Evolutionary conservation across 1,140 invertebrate genomes (phyloP).

Genomic region (Cydia pomonella): DNA sequence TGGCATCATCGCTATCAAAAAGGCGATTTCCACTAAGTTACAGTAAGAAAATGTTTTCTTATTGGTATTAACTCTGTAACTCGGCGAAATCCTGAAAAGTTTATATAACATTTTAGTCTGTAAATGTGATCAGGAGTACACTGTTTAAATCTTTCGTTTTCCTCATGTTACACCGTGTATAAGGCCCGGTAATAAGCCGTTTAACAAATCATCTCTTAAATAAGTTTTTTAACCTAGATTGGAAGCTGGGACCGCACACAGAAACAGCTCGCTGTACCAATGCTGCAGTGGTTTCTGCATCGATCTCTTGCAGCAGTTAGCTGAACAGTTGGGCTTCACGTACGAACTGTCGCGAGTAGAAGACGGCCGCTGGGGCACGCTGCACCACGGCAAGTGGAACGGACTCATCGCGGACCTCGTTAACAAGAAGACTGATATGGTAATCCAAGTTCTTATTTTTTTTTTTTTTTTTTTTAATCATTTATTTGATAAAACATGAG

Average conservation of each 20-base stretch:
- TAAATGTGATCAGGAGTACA: no score
- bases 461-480: no score
- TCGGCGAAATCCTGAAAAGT: no score
- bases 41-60: no score
- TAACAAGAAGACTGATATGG: conserved; percentile 97
- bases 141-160: no score
- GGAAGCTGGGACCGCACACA: conserved; percentile 88
- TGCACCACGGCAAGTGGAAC: conserved; percentile 97
- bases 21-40: no score
- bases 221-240: conserved; percentile 79
- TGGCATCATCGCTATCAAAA: no score
- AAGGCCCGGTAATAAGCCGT: no score
- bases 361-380: conserved; percentile 96
- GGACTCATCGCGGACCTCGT: conserved; percentile 96
- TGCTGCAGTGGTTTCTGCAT: conserved; percentile 99
- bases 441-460: conserved; percentile 43
- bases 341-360: conserved; percentile 96
- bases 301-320: conserved; percentile 94
- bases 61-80: no score
- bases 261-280: conserved; percentile 92
- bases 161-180: no score
- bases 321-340: conserved; percentile 96
- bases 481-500: no score
- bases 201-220: background rate
- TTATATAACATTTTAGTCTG: no score